Percentiles rank a stretch among this genome's conserved stretches.
Conservation (phyloP, 2,113 vertebrate species). For the Nymphicus hollandicus region DNA sequence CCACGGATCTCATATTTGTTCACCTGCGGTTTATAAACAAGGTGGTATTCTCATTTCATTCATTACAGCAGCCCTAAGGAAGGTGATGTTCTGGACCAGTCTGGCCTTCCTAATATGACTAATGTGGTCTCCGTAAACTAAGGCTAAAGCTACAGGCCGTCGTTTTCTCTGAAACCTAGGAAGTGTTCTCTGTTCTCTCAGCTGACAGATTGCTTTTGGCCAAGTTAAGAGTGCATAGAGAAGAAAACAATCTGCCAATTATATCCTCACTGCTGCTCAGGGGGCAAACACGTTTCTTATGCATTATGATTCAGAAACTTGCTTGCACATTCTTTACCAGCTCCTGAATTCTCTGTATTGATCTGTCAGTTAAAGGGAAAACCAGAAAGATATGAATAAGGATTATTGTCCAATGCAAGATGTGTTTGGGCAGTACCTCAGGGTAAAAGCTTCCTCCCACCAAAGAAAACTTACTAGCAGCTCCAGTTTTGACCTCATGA, state of each 20-base stretch:
- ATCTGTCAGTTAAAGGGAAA: not conserved
- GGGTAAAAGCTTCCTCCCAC: not conserved
- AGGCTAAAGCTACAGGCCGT: not conserved
- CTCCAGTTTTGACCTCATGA: not conserved
- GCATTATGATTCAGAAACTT: constrained; percentile 20
- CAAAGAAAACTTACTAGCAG: not conserved
- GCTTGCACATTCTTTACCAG: not conserved
- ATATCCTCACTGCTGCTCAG: not conserved
- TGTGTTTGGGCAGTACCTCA: not conserved
- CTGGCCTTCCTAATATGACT: not conserved
- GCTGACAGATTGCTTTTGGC: constrained; percentile 19
- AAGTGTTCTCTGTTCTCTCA: not conserved
- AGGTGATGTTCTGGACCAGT: not conserved
- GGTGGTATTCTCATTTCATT: not conserved
- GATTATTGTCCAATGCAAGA: not conserved
- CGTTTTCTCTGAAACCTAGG: not conserved
- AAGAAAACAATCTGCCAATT: constrained; percentile 31
- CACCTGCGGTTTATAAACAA: not conserved
- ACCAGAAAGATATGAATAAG: not conserved
- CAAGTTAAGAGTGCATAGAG: constrained; percentile 1
- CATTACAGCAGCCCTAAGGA: not conserved
- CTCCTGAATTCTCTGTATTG: not conserved
- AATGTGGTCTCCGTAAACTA: not conserved
- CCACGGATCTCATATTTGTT: not conserved
- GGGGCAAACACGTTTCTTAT: not conserved